phyloP scores from a whole-genome alignment of 2,888 invertebrate species.

The Lasius platythorax region DNA sequence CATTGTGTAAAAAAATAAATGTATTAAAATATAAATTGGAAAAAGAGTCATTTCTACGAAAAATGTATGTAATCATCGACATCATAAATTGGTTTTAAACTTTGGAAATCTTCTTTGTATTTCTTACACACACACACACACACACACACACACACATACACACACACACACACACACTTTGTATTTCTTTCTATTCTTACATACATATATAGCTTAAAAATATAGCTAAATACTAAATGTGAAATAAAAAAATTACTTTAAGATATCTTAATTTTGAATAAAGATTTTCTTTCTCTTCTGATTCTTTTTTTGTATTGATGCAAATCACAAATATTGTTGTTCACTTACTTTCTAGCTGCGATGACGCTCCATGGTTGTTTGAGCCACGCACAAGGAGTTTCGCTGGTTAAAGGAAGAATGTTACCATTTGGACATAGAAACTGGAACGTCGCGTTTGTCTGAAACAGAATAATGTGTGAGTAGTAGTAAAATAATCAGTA shows the following conservation, averaged over 20 bases:
- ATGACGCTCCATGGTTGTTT: conserved; percentile 89
- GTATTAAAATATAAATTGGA: too few relatives aligned
- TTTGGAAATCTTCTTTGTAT: background rate
- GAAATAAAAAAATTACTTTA: background rate
- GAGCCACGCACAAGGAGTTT: conserved; percentile 88
- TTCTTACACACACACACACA: background rate
- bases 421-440: conserved; percentile 84
- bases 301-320: background rate
- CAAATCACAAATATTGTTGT: background rate
- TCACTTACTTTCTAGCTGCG: conserved; percentile 87
- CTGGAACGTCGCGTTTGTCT: conserved; percentile 70
- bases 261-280: too few relatives aligned
- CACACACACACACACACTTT: too few relatives aligned
- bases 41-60: too few relatives aligned
- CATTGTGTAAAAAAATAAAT: too few relatives aligned
- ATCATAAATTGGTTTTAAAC: too few relatives aligned
- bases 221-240: background rate
- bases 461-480: background rate
- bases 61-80: too few relatives aligned
- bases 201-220: background rate
- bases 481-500: background rate
- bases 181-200: too few relatives aligned
- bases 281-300: background rate
- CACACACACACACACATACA: background rate
- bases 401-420: conserved; percentile 72